These are phyloP conservation scores for zebrafish (Danio rerio) DNA, from an alignment of 2,113 vertebrate species.

Conservation along the genomic window GRCz12tu NC_133193.1:20270501-20271000, in stretches of 20 bases:
- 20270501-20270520: slow-evolving; percentile 19
- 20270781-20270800: slow-evolving; percentile 21
- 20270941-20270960: not conserved
- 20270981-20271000: not conserved
- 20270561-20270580: slow-evolving; percentile 13
- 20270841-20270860: not conserved
- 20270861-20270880: not conserved
- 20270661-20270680: not conserved
- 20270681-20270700: slow-evolving; percentile 1
- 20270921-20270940: not conserved
- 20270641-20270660: not conserved
- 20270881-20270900: not conserved
- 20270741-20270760: slow-evolving; percentile 10
- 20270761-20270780: slow-evolving; percentile 9
- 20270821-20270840: not conserved
- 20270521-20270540: slow-evolving; percentile 17
- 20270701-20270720: not conserved
- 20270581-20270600: slow-evolving; percentile 28
- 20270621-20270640: slow-evolving; percentile 4
- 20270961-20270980: not conserved
- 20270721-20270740: slow-evolving; percentile 5
- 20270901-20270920: not conserved
- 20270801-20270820: slow-evolving; percentile 26
- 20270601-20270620: not conserved
- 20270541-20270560: slow-evolving; percentile 19